Conservation (phyloP, 2,888 invertebrate species). For the Ormyrus rosae region DNA sequence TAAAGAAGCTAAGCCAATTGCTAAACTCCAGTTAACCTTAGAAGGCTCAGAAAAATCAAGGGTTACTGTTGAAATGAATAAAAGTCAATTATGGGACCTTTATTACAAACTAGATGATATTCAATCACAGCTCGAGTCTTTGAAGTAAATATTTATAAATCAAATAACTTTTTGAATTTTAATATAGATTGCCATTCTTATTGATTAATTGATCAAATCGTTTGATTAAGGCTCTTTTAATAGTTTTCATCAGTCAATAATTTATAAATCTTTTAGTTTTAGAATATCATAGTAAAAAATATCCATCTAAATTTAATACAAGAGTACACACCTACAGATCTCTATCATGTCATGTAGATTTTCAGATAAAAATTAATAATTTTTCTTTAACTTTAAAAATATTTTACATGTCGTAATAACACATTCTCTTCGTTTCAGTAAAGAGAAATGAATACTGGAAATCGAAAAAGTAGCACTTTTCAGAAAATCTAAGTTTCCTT, state of each 20-base stretch:
- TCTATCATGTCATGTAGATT: not conserved
- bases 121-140: constrained; percentile 69
- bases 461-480: no score
- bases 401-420: no score
- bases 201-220: not conserved
- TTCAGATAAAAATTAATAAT: not conserved
- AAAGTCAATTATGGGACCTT: constrained; percentile 64
- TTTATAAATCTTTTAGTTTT: not conserved
- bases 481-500: not conserved
- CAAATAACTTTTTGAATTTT: not conserved
- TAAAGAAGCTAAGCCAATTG: constrained; percentile 66
- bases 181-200: not conserved
- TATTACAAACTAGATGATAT: constrained; percentile 70
- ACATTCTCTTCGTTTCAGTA: constrained; percentile 29
- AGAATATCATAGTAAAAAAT: no score
- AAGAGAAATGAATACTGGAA: constrained; percentile 36
- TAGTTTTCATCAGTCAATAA: not conserved
- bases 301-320: no score
- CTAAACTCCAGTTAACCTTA: constrained; percentile 67
- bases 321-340: not conserved
- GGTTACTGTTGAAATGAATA: constrained; percentile 69
- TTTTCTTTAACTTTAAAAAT: not conserved
- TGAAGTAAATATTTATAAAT: constrained; percentile 62
- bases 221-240: not conserved
- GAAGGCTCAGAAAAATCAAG: constrained; percentile 62